A percentile compares a stretch with the other conserved stretches of the same genome.
These are phyloP conservation scores for Ispidina picta DNA, from an alignment of 2,797 vertebrate species.

Conservation along the genomic window DNA sequence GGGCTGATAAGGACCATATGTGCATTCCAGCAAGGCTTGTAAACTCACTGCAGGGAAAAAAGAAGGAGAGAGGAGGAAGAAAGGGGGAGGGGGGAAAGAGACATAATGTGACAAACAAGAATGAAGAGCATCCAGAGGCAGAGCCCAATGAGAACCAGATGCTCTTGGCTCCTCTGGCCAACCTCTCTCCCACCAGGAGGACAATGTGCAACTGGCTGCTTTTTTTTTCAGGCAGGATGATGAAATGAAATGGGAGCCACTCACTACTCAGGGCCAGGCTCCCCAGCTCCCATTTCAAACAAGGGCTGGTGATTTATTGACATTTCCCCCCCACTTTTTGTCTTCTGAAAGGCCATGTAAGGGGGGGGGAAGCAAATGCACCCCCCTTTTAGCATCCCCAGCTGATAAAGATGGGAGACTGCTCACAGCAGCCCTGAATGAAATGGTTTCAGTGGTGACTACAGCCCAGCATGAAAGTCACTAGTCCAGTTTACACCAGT, in stretches of 20 bases:
- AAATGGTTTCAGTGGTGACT: fast-evolving
- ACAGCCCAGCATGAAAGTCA: fast-evolving
- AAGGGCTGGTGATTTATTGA: fast-evolving
- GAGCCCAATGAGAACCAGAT: conserved; percentile 67
- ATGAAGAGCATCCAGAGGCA: conserved; percentile 53
- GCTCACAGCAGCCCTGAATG: fast-evolving
- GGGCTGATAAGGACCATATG: conserved; percentile 74
- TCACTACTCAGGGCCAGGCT: background rate
- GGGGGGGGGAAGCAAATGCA: background rate
- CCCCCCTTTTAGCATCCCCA: background rate
- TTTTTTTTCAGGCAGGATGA: background rate
- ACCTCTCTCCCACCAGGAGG: background rate
- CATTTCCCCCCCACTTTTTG: background rate
- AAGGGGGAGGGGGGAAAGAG: background rate
- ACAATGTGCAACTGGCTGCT: background rate
- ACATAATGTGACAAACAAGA: conserved; percentile 55
- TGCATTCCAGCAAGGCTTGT: conserved; percentile 71
- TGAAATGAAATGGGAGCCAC: background rate
- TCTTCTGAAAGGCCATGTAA: background rate
- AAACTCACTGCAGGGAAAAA: background rate
- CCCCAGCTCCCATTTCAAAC: background rate
- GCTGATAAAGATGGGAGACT: fast-evolving
- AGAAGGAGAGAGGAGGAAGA: background rate
- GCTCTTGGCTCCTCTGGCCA: background rate
- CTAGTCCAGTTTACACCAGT: too few relatives aligned